phyloP scores from a whole-genome alignment of 2,888 invertebrate genomes.

The Spodoptera littoralis region DNA sequence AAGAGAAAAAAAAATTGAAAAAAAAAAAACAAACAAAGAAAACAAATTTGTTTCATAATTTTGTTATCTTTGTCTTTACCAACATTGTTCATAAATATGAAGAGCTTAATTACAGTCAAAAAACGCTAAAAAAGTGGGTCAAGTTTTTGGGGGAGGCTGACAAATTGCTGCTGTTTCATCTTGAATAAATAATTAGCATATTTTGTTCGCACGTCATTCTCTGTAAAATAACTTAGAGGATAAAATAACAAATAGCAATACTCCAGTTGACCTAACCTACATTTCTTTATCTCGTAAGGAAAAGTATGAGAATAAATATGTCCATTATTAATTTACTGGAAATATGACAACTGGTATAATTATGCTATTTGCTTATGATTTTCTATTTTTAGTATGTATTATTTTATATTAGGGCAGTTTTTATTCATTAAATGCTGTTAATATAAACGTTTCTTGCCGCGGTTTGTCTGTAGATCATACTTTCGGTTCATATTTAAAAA shows the following conservation, averaged over 20 bases:
- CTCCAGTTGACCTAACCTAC: constrained; percentile 4
- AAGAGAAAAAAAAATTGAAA: no score
- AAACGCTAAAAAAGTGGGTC: constrained; percentile 34
- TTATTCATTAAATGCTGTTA: no score
- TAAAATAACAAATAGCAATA: background rate
- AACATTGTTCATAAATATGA: constrained; percentile 14
- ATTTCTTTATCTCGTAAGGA: constrained; percentile 8
- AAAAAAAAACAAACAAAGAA: no score
- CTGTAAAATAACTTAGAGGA: constrained; percentile 11
- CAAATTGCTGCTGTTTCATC: constrained; percentile 33
- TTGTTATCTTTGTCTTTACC: background rate
- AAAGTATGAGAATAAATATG: background rate
- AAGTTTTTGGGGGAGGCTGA: constrained; percentile 18
- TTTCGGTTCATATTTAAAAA: no score
- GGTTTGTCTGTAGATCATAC: no score
- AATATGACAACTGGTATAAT: no score
- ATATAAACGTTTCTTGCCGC: no score
- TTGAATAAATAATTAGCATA: constrained; percentile 39
- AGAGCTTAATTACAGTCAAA: constrained; percentile 31
- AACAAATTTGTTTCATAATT: no score
- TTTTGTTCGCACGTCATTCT: constrained; percentile 22
- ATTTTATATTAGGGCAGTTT: no score
- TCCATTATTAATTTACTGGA: background rate
- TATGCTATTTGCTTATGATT: no score
- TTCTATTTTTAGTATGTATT: no score